phyloP scores from a whole-genome alignment of 2,888 invertebrate genomes.

The Amphiduros pacificus region DNA sequence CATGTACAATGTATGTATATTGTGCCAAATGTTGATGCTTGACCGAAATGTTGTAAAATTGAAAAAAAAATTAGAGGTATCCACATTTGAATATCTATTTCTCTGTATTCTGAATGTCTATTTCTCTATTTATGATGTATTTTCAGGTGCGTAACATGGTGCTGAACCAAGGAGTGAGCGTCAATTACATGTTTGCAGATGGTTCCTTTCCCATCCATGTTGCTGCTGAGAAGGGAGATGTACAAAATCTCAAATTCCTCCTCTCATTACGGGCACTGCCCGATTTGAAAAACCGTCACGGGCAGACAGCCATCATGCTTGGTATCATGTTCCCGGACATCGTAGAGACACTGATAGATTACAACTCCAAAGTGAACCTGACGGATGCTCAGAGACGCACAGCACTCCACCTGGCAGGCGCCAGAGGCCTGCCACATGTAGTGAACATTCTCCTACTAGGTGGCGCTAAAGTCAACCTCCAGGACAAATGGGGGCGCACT shows the following conservation, averaged over 20 bases:
- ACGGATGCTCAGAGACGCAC: constrained; percentile 11
- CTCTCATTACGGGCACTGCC: constrained; percentile 6
- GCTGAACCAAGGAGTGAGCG: constrained; percentile 17
- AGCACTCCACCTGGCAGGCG: constrained; percentile 19
- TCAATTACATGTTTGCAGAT: constrained; percentile 22
- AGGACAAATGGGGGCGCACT: constrained; percentile 23
- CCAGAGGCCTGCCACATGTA: constrained; percentile 8
- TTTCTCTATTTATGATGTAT: too few species aligned
- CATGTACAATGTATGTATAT: too few species aligned
- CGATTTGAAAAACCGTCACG: constrained; percentile 23
- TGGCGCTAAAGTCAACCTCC: constrained; percentile 11
- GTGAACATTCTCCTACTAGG: constrained; percentile 12
- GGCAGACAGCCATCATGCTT: constrained; percentile 23
- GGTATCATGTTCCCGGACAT: constrained; percentile 10
- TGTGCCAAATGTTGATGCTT: too few species aligned
- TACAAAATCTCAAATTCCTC: constrained; percentile 18
- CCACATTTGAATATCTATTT: too few species aligned
- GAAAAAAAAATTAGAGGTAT: too few species aligned
- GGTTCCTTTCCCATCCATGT: constrained; percentile 23
- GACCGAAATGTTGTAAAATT: too few species aligned
- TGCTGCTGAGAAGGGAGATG: constrained; percentile 18
- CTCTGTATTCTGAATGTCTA: too few species aligned
- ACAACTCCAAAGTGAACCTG: constrained; percentile 8
- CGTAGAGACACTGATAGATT: constrained; percentile 10
- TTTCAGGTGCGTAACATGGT: too few species aligned